Evolutionary conservation across 2,888 invertebrate genomes (phyloP), one percentile per base, ranked within the genome.

Genomic region (Lacanobia oleracea): DNA sequence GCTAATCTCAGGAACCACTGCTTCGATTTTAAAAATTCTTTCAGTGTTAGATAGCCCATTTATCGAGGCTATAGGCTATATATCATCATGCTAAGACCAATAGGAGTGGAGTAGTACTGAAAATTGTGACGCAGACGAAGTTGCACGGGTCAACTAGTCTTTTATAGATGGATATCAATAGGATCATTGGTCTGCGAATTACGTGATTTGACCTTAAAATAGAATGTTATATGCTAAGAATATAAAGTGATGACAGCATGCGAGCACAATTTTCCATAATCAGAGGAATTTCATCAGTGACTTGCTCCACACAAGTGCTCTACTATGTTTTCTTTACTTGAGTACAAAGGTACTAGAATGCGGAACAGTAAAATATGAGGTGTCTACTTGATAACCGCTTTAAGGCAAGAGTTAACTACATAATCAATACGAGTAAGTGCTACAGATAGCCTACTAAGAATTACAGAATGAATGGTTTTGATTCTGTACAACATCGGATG

Each of bases 141-240:
- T n/a, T n/a, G n/a, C n/a, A n/a, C n/a, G n/a, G n/a, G n/a, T n/a
- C n/a, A n/a, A n/a, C n/a, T n/a, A n/a, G n/a, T n/a, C 50, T 66
- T 77, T 67, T 67, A 75, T 73, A 14, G 18, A 57, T 61, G 37
- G 18, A 33, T 61, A 67, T 66, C 21, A 70, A 75, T 77, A 77
- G 37, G 43, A 65, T 62, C 18, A 63, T 53, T 63, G 54, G 60
- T 68, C 54, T 64, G 63, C 51, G 21, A 70, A 74, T 77, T 70
- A 67, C 56, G 45, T 72, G 57, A 61, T 67, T 79, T 69, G 72
- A 71, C 80, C 75, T 80, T 68, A 75, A 68, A 74, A 67, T 63
- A 43, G 51, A 75, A 68, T 60, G 54, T 51, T 43, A 23, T 54
- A 33, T 57, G 48, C 23, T 54, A 48, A 69, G 60, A 73, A 75